Percentiles rank a stretch among this genome's conserved stretches.
phyloP scores from a whole-genome alignment of 2,888 invertebrate genomes.

The Scaptomyza parva region DNA sequence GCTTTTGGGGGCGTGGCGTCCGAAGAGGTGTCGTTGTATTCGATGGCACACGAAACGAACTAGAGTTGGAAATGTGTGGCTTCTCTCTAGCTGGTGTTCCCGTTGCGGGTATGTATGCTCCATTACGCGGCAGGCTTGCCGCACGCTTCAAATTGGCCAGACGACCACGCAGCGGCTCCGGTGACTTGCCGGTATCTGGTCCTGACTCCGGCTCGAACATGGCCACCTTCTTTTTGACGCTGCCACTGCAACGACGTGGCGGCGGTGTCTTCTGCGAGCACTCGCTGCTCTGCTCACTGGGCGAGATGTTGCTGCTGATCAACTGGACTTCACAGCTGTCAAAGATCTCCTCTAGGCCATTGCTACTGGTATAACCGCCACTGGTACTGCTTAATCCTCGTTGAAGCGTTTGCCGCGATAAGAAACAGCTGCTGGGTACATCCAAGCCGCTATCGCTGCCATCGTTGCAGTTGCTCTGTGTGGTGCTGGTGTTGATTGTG shows the following conservation, averaged over 20 bases:
- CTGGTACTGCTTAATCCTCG: constrained; percentile 87
- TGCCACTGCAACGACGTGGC: constrained; percentile 68
- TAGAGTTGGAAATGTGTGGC: constrained; percentile 70
- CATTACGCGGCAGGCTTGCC: constrained; percentile 76
- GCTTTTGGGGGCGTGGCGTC: constrained; percentile 82
- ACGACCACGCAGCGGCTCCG: constrained; percentile 78
- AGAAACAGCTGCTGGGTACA: constrained; percentile 85
- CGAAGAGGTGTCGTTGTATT: constrained; percentile 63
- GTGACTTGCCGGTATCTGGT: constrained; percentile 39
- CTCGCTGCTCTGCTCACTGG: constrained; percentile 91
- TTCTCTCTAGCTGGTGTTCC: constrained; percentile 82
- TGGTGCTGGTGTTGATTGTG: constrained; percentile 19
- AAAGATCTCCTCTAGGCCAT: constrained; percentile 73
- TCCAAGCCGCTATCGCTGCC: constrained; percentile 94
- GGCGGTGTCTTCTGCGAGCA: constrained; percentile 86
- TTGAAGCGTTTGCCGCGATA: constrained; percentile 83
- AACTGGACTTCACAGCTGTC: constrained; percentile 78
- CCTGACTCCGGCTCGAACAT: constrained; percentile 85
- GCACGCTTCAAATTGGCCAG: constrained; percentile 86
- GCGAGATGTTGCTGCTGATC: constrained; percentile 68
- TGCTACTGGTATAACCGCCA: constrained; percentile 89
- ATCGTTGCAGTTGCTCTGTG: constrained; percentile 83
- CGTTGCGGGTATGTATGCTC: constrained; percentile 85
- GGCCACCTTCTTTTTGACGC: constrained; percentile 87
- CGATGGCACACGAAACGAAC: constrained; percentile 85